Evolutionary conservation across 2,797 vertebrate genomes (phyloP).

Genomic region (Myotis daubentonii): DNA sequence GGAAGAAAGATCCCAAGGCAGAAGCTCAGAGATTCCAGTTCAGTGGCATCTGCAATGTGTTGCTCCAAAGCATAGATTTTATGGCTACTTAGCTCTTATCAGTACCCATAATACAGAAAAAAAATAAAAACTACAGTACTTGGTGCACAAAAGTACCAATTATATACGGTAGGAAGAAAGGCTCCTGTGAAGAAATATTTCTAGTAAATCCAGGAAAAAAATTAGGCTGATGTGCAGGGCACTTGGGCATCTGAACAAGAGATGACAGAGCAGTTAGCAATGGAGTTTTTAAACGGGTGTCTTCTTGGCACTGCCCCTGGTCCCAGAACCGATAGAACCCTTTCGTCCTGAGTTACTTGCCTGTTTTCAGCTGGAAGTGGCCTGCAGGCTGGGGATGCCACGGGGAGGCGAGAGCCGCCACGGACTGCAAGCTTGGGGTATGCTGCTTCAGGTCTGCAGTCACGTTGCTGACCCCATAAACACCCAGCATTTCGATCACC

Average conservation of each 20-base stretch:
- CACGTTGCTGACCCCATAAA: constrained; percentile 92
- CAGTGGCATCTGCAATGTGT: not conserved
- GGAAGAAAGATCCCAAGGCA: not conserved
- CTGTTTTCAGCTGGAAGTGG: constrained; percentile 95
- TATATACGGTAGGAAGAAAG: not conserved
- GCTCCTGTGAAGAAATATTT: not conserved
- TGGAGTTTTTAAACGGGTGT: not conserved
- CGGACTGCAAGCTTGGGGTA: constrained; percentile 91
- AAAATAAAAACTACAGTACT: not conserved
- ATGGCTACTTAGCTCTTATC: not conserved
- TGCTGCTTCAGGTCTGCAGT: constrained; percentile 93
- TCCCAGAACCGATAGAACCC: fast-evolving
- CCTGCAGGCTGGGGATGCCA: constrained; percentile 91
- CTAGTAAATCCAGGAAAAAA: constrained; percentile 20
- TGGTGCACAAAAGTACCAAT: not conserved
- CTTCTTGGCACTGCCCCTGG: not conserved
- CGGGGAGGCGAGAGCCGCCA: constrained; percentile 90
- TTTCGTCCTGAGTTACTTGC: constrained; percentile 83
- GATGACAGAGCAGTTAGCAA: not conserved
- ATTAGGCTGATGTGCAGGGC: not conserved
- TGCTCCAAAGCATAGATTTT: not conserved
- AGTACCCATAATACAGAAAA: not conserved
- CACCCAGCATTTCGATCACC: constrained; percentile 89
- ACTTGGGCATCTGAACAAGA: not conserved
- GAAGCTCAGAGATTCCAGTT: not conserved